A percentile compares a stretch with the other conserved stretches of the same genome.
Conservation (phyloP, 2,797 vertebrate species). For the Spinus pinus region DNA sequence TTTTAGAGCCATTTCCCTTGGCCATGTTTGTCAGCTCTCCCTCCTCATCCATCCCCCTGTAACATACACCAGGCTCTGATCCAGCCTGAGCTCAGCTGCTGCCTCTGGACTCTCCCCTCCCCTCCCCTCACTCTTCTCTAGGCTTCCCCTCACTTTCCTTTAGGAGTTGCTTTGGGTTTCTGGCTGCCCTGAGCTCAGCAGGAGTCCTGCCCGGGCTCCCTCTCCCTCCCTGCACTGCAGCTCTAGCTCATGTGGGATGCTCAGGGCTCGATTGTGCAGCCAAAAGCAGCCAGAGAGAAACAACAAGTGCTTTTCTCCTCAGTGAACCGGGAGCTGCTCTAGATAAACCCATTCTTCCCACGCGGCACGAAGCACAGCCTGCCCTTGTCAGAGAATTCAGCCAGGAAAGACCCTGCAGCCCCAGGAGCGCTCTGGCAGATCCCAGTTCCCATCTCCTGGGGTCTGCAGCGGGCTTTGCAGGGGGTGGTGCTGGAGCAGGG, state of each 20-base stretch:
- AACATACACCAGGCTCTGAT: rapidly evolving
- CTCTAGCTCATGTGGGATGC: not conserved
- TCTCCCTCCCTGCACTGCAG: not conserved
- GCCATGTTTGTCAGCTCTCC: not conserved
- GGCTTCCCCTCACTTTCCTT: not conserved
- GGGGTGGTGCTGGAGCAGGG: not conserved
- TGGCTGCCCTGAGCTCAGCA: not conserved
- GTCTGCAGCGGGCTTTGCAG: not conserved
- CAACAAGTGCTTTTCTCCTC: not conserved
- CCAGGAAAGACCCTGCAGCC: not conserved
- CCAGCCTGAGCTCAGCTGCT: not conserved
- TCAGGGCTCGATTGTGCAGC: not conserved
- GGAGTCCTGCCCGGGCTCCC: not conserved
- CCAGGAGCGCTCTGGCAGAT: rapidly evolving
- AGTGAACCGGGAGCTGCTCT: not conserved
- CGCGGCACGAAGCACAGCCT: not conserved
- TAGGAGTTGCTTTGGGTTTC: not conserved
- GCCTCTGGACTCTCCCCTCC: not conserved
- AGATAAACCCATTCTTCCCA: not conserved
- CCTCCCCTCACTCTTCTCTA: rapidly evolving
- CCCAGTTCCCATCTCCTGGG: not conserved
- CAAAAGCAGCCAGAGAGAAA: not conserved
- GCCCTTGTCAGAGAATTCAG: not conserved
- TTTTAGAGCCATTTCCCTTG: not conserved
- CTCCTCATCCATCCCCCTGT: not conserved